Conservation (phyloP, 2,888 invertebrate genomes). For the Cheilosia pagana region DNA sequence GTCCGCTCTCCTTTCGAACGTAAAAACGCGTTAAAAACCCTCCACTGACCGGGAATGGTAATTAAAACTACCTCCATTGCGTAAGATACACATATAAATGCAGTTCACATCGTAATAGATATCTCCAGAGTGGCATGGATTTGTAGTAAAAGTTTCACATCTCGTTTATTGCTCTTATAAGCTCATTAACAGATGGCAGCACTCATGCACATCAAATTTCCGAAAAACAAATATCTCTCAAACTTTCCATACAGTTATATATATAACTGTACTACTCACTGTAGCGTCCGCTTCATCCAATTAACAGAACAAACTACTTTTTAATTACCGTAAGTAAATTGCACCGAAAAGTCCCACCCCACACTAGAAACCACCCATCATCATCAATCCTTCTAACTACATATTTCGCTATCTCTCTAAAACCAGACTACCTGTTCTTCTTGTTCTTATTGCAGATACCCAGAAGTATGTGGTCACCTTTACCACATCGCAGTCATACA, state of each 20-base stretch:
- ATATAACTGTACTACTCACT: background rate
- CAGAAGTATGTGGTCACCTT: slow-evolving; percentile 97
- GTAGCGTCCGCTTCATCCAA: slow-evolving; percentile 15
- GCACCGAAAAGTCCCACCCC: background rate
- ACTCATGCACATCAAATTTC: background rate
- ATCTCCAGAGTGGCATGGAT: too few relatives aligned
- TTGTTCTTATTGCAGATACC: slow-evolving; percentile 87
- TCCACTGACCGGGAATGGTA: too few relatives aligned
- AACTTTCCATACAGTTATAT: background rate
- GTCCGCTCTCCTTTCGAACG: too few relatives aligned
- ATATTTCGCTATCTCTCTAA: too few relatives aligned
- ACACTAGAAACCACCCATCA: background rate
- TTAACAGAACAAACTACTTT: slow-evolving; percentile 59
- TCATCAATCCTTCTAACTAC: slow-evolving; percentile 23
- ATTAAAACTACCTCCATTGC: too few relatives aligned
- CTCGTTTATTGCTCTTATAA: background rate
- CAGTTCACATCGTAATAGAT: too few relatives aligned
- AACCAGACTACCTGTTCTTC: slow-evolving; percentile 19
- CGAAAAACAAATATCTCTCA: background rate
- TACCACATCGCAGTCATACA: slow-evolving; percentile 95
- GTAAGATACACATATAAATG: too few relatives aligned
- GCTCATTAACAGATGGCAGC: slow-evolving; percentile 9
- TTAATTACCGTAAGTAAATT: slow-evolving; percentile 59
- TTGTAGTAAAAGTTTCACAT: too few relatives aligned
- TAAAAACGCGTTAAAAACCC: too few relatives aligned